Conservation (phyloP, 2,113 vertebrate species). For the Oreochromis niloticus region DNA sequence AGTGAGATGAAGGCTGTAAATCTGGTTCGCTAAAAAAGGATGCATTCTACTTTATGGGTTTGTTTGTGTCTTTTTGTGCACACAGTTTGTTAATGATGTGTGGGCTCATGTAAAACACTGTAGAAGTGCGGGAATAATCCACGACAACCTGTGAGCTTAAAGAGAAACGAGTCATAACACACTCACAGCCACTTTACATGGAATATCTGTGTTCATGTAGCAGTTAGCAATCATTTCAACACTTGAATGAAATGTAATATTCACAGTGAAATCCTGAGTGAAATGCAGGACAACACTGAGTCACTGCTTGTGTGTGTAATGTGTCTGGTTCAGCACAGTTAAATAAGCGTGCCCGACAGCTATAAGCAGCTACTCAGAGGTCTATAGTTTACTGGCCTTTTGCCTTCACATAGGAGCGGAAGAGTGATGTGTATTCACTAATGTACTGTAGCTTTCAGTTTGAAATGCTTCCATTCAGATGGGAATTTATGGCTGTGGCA, state of each 20-base stretch:
- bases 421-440: neutral
- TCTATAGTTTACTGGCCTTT: neutral
- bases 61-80: neutral
- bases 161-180: neutral
- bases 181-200: neutral
- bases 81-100: neutral
- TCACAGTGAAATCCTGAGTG: neutral
- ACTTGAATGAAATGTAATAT: neutral
- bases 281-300: neutral
- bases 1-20: neutral
- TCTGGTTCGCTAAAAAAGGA: accelerated
- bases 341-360: neutral
- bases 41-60: neutral
- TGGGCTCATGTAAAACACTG: neutral
- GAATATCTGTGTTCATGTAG: neutral
- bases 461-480: neutral
- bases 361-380: neutral
- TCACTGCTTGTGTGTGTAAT: neutral
- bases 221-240: neutral
- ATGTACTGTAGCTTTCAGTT: neutral
- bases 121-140: neutral
- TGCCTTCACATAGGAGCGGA: neutral
- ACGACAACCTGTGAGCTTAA: neutral
- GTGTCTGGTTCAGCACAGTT: neutral
- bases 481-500: neutral